Conservation (phyloP, 2,888 invertebrate species). For the Craniophora ligustri region DNA sequence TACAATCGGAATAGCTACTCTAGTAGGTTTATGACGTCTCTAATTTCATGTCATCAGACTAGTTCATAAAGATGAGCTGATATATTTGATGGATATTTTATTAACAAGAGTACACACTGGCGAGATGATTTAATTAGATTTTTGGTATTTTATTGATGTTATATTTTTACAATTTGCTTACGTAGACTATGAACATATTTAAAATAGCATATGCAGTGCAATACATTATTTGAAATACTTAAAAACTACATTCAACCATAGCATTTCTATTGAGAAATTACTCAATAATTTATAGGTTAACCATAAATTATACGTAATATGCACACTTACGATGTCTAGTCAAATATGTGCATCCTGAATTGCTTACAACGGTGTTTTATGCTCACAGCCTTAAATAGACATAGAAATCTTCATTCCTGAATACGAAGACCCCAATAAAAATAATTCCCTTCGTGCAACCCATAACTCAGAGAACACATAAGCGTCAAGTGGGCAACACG, state of each 20-base stretch:
- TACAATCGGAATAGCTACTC: slow-evolving; percentile 56
- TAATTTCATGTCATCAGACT: slow-evolving; percentile 59
- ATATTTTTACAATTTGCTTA: not conserved
- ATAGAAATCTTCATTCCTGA: slow-evolving; percentile 53
- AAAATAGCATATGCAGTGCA: not conserved
- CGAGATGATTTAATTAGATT: not conserved
- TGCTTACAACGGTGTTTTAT: slow-evolving; percentile 48
- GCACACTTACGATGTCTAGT: slow-evolving; percentile 48
- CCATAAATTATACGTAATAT: slow-evolving; percentile 49
- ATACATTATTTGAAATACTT: slow-evolving; percentile 1
- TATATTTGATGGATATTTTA: slow-evolving; percentile 55
- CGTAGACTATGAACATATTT: not conserved
- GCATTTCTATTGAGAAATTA: slow-evolving; percentile 20
- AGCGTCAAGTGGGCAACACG: slow-evolving; percentile 41
- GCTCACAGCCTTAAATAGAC: slow-evolving; percentile 45
- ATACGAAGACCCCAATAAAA: slow-evolving; percentile 47
- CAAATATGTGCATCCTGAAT: slow-evolving; percentile 53
- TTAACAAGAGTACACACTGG: slow-evolving; percentile 38
- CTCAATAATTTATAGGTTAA: slow-evolving; percentile 39
- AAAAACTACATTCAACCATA: slow-evolving; percentile 14
- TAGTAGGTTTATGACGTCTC: slow-evolving; percentile 59
- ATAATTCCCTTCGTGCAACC: slow-evolving; percentile 38
- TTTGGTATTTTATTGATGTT: not conserved
- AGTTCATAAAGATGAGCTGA: slow-evolving; percentile 53
- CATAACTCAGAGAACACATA: slow-evolving; percentile 38